Evolutionary conservation across 1,140 invertebrate genomes (phyloP).

Genomic region (Potamilus streckersoni): DNA sequence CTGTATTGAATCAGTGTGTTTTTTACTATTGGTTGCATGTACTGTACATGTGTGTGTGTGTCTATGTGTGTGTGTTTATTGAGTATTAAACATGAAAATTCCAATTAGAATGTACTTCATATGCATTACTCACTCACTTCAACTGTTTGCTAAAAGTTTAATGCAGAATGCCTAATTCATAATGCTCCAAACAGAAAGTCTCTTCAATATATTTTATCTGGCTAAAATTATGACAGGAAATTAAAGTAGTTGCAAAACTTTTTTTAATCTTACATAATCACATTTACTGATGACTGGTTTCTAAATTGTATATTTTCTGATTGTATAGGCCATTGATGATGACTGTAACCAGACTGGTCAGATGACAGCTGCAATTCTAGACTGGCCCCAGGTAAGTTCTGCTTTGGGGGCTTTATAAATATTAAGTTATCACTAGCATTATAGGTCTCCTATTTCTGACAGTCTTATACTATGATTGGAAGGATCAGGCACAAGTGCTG

Average conservation of each 20-base stretch:
- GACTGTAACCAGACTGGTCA: constrained; percentile 99
- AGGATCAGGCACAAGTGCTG: background rate
- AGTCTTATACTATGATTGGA: background rate
- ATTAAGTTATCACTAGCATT: background rate
- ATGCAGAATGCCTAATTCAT: too few relatives aligned
- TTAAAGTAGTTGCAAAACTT: background rate
- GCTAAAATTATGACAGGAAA: background rate
- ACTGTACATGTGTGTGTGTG: too few relatives aligned
- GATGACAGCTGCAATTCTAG: constrained; percentile 93
- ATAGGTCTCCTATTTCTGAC: background rate
- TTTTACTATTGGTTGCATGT: too few relatives aligned
- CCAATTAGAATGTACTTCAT: too few relatives aligned
- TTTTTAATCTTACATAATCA: background rate
- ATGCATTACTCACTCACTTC: too few relatives aligned
- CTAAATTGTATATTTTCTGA: constrained; percentile 5
- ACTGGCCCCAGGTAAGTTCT: constrained; percentile 86
- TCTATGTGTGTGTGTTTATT: too few relatives aligned
- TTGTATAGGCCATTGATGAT: constrained; percentile 94
- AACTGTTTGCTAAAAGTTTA: too few relatives aligned
- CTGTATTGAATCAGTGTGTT: too few relatives aligned
- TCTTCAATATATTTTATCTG: background rate
- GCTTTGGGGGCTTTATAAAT: background rate
- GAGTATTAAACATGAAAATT: too few relatives aligned
- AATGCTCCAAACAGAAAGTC: too few relatives aligned
- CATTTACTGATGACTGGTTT: background rate